Base-by-base conservation (phyloP, 2,113 vertebrate genomes). In the Xiphophorus hellerii region DNA sequence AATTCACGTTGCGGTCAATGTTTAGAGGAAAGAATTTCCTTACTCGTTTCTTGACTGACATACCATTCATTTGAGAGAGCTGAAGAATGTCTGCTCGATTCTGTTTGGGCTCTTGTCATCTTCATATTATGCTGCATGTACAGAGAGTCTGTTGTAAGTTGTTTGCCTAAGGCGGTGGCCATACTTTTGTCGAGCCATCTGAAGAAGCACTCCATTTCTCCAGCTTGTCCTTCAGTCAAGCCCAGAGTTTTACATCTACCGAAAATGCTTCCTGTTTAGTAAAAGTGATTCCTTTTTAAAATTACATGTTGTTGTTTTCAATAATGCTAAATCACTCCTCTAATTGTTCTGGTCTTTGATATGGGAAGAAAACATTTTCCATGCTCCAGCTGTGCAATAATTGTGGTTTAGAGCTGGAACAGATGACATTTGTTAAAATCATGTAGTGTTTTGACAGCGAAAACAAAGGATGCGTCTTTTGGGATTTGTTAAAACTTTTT, bases 1-100 rank as follows among this genome's bases (percentile, higher is more conserved):
- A 86, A 88, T 92, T 87, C 64, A 85, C 82, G 78, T 82, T 80
- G 85, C 83, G 80, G 62, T 72, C 70, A 74, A 84, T 90, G 81
- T 89, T 88, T 82, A 82, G 66, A 78, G 83, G 69, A 87, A 87
- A 88, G 81, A 90, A 90, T 87, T 84, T 90, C 79, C 69, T 76
- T 78, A 82, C 84, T 88, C 87, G 80, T 87, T 69, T 85, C 80
- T 74, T 54, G 66, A 66, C 83, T 84, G 82, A 87, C 69, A 83
- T 83, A 73, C 84, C 83, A 82, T 85, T 86, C 25, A 28, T 86
- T 83, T 80, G 83, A 89, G 66, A 80, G 73, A 82, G 20, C 25
- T n/a, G 73, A 84, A 85, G 84, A 90, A 86, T 88, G 77, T 81
- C 66, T 69, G 70, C 74, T 76, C 8, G 74, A 37, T 76, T 86